Percentiles rank a stretch among this genome's conserved stretches.
phyloP scores from a whole-genome alignment of 2,113 vertebrate genomes.

The Lamprotornis superbus region DNA sequence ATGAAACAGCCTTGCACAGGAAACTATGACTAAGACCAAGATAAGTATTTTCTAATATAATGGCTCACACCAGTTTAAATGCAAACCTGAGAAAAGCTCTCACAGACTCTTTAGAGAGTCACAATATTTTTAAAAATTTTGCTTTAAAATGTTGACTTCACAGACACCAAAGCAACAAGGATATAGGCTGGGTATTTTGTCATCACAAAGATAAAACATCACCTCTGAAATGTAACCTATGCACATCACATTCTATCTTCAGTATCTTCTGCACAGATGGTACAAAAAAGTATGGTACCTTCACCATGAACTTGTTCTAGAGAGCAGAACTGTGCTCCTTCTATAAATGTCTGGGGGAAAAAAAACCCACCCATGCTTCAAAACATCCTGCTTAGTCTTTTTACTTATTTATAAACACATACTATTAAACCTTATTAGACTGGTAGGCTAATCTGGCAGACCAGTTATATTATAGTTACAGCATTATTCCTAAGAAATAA shows the following conservation, averaged over 20 bases:
- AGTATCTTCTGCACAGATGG: background rate
- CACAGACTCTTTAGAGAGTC: background rate
- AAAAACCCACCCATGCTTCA: background rate
- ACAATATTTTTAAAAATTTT: fast-evolving
- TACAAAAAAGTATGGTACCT: background rate
- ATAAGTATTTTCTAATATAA: background rate
- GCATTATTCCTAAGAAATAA: background rate
- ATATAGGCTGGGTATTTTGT: background rate
- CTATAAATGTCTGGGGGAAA: background rate
- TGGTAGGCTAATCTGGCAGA: background rate
- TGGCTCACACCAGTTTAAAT: background rate
- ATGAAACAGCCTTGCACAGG: background rate
- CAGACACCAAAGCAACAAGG: background rate
- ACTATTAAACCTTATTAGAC: background rate
- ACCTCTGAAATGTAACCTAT: background rate
- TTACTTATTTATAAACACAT: background rate
- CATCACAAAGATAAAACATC: background rate
- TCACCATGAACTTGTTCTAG: background rate
- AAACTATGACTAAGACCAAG: background rate
- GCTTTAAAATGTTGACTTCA: background rate
- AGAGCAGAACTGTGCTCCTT: background rate
- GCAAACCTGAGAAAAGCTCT: background rate
- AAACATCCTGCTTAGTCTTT: background rate
- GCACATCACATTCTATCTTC: background rate
- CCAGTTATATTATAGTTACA: background rate